Evolutionary conservation across 2,113 vertebrate species (phyloP).

Genomic region (Plotosus lineatus): DNA sequence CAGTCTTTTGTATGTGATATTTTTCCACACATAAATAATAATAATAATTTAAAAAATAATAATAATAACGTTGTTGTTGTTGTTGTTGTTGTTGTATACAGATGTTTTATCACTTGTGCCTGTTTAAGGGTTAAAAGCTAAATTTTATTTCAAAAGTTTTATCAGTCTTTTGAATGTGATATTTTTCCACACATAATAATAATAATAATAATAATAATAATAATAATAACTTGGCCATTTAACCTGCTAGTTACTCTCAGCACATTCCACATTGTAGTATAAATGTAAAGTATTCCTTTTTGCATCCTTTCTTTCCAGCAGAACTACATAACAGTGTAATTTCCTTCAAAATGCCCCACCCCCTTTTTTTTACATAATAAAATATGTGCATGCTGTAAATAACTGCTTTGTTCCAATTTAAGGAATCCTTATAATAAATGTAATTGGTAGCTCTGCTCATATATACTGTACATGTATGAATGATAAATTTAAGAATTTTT

Average conservation of each 20-base stretch:
- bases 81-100: too few species aligned
- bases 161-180: not conserved
- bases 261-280: not conserved
- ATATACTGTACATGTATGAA: not conserved
- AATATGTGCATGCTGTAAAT: not conserved
- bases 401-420: not conserved
- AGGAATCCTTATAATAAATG: not conserved
- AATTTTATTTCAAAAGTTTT: not conserved
- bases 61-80: too few species aligned
- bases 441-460: not conserved
- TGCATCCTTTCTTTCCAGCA: not conserved
- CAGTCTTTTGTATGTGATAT: not conserved
- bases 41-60: too few species aligned
- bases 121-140: too few species aligned
- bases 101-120: too few species aligned
- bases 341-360: not conserved
- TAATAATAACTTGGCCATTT: not conserved
- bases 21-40: too few species aligned
- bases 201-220: too few species aligned
- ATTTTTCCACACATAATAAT: too few species aligned
- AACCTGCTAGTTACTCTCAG: not conserved
- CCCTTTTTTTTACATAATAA: not conserved
- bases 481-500: not conserved
- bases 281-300: not conserved
- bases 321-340: not conserved